Evolutionary conservation across 2,888 invertebrate genomes (phyloP).

Genomic region (Scaptomyza tumidula): DNA sequence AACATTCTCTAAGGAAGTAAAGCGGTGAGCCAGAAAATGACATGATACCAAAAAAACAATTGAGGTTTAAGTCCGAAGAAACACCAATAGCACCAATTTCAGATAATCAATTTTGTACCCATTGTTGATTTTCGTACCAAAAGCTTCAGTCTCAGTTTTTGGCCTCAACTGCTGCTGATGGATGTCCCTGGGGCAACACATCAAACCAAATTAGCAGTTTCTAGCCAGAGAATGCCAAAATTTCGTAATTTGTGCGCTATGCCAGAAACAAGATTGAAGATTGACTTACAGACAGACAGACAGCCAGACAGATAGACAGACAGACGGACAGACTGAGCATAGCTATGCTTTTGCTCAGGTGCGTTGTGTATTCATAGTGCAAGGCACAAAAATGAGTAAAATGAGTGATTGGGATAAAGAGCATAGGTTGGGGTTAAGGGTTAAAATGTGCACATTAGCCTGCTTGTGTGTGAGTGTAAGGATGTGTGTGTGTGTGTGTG

Average conservation of each 20-base stretch:
- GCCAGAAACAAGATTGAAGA: slow-evolving; percentile 57
- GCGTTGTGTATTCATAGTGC: slow-evolving; percentile 50
- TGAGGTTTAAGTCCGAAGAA: neutral
- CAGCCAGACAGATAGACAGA: slow-evolving; percentile 1
- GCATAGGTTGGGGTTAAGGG: neutral
- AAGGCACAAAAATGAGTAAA: slow-evolving; percentile 9
- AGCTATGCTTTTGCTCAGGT: slow-evolving; percentile 48
- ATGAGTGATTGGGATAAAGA: neutral
- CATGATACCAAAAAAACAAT: slow-evolving; percentile 21
- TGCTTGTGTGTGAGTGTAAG: neutral
- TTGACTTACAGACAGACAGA: slow-evolving; percentile 12
- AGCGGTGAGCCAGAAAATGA: slow-evolving; percentile 11
- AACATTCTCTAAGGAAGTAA: slow-evolving; percentile 2
- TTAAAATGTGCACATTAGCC: slow-evolving; percentile 6
- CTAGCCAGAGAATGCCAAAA: slow-evolving; percentile 50
- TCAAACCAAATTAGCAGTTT: slow-evolving; percentile 75
- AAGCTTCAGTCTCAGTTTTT: slow-evolving; percentile 7
- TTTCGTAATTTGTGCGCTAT: slow-evolving; percentile 42
- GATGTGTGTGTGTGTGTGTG: neutral
- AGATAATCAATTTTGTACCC: slow-evolving; percentile 66
- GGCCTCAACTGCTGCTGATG: slow-evolving; percentile 59
- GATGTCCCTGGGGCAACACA: slow-evolving; percentile 72
- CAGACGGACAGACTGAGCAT: slow-evolving; percentile 14
- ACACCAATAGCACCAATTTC: slow-evolving; percentile 38
- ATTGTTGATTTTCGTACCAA: slow-evolving; percentile 14